Evolutionary conservation across 2,797 vertebrate species (phyloP).

Genomic region (Leptoclinus maculatus): DNA sequence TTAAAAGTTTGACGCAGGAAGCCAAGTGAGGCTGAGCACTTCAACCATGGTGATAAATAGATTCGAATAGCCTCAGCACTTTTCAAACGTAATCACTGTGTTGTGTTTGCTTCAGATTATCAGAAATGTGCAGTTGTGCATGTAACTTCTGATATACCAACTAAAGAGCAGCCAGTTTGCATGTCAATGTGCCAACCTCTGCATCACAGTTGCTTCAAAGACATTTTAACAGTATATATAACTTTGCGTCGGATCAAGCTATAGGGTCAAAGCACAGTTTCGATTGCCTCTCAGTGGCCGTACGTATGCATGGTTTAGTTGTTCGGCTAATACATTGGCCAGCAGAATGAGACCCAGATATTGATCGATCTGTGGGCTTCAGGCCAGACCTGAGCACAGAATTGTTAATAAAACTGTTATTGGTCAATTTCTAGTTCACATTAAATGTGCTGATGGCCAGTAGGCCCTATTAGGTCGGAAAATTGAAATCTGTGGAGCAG

Average conservation of each 20-base stretch:
- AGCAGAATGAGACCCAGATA: conserved; percentile 61
- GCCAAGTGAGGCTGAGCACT: conserved; percentile 33
- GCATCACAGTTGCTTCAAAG: background rate
- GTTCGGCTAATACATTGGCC: conserved; percentile 36
- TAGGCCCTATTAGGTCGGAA: conserved; percentile 69
- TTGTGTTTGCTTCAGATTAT: conserved; percentile 32
- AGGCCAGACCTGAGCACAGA: conserved; percentile 52
- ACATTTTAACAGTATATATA: background rate
- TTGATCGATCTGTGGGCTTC: conserved; percentile 63
- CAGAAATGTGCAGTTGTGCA: conserved; percentile 33
- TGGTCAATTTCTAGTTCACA: conserved; percentile 74
- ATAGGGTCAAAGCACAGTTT: conserved; percentile 1
- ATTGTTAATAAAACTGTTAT: conserved; percentile 67
- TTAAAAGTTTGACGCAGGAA: conserved; percentile 54
- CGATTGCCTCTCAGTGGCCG: conserved; percentile 35
- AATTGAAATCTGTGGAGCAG: conserved; percentile 74
- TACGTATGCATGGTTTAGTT: conserved; percentile 41
- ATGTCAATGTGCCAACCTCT: conserved; percentile 36
- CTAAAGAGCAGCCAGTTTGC: conserved; percentile 10
- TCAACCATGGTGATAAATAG: conserved; percentile 60
- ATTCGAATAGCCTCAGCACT: conserved; percentile 38
- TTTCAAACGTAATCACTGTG: conserved; percentile 37
- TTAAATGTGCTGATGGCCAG: conserved; percentile 68
- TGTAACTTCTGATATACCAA: background rate
- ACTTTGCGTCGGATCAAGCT: conserved; percentile 10